Percentiles rank a stretch among this genome's conserved stretches.
Conservation (phyloP, 2,888 invertebrate species). For the Bimastos eiseni region DNA sequence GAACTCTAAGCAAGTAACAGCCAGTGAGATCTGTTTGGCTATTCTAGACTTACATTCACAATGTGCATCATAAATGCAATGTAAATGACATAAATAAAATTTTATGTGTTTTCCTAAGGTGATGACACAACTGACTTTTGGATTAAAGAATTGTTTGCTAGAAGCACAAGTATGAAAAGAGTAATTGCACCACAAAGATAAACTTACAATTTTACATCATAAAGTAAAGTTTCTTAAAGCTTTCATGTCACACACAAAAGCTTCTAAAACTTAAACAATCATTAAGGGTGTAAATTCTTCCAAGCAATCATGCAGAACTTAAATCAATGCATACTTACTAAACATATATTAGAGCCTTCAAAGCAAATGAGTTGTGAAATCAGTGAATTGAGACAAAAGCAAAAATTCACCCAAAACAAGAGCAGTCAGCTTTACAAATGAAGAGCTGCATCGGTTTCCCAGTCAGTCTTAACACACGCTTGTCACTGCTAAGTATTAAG, state of each 20-base stretch:
- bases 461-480: background rate
- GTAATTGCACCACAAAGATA: background rate
- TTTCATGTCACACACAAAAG: background rate
- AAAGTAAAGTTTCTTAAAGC: background rate
- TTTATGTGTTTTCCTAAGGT: background rate
- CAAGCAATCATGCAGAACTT: background rate
- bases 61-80: background rate
- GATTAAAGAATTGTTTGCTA: background rate
- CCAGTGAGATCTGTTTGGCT: background rate
- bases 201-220: background rate
- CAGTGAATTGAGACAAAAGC: background rate
- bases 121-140: background rate
- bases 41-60: background rate
- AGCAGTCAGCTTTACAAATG: too few relatives aligned
- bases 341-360: background rate
- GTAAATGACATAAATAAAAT: background rate
- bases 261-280: background rate
- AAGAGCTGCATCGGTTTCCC: too few relatives aligned
- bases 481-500: background rate
- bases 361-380: background rate
- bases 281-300: background rate
- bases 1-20: background rate
- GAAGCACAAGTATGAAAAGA: background rate
- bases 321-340: background rate
- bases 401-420: background rate